A percentile compares a stretch with the other conserved stretches of the same genome.
Evolutionary conservation across 2,888 invertebrate genomes (phyloP).

Genomic region (Petrolisthes cinctipes): DNA sequence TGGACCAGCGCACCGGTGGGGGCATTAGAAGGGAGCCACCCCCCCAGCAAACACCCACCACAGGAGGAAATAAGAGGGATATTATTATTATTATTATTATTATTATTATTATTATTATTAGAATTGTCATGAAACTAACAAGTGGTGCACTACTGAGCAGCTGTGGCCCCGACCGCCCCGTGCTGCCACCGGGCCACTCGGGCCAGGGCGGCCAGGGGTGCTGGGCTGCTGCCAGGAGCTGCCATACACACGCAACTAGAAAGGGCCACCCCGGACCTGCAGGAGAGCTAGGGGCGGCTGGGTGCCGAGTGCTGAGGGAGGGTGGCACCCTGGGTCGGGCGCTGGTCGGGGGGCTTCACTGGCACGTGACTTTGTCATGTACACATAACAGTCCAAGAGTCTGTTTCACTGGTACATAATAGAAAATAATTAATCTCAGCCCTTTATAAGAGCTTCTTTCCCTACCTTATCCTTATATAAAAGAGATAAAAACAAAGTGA

Average conservation of each 20-base stretch:
- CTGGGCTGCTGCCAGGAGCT: constrained; percentile 26
- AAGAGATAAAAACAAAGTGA: constrained; percentile 64
- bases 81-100: background rate
- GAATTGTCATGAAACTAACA: constrained; percentile 48
- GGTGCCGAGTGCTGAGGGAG: constrained; percentile 40
- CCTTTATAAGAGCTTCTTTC: constrained; percentile 62
- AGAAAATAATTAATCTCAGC: constrained; percentile 63
- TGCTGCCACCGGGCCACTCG: constrained; percentile 15
- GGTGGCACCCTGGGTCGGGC: constrained; percentile 45
- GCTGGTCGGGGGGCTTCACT: constrained; percentile 63
- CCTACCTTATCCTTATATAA: constrained; percentile 64
- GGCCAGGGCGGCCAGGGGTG: constrained; percentile 23
- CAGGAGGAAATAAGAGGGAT: constrained; percentile 41
- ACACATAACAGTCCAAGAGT: constrained; percentile 63
- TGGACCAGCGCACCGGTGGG: constrained; percentile 59
- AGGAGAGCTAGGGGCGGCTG: constrained; percentile 36
- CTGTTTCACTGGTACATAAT: constrained; percentile 62
- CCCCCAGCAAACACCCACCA: constrained; percentile 46
- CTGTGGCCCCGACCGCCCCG: constrained; percentile 19
- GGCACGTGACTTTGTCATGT: constrained; percentile 64
- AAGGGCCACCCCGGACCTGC: constrained; percentile 28
- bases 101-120: constrained; percentile 13
- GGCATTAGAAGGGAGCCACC: constrained; percentile 25
- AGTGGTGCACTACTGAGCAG: constrained; percentile 30
- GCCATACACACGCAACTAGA: constrained; percentile 11